Conservation (phyloP, 2,888 invertebrate species). For the Ormyrus nitidulus region DNA sequence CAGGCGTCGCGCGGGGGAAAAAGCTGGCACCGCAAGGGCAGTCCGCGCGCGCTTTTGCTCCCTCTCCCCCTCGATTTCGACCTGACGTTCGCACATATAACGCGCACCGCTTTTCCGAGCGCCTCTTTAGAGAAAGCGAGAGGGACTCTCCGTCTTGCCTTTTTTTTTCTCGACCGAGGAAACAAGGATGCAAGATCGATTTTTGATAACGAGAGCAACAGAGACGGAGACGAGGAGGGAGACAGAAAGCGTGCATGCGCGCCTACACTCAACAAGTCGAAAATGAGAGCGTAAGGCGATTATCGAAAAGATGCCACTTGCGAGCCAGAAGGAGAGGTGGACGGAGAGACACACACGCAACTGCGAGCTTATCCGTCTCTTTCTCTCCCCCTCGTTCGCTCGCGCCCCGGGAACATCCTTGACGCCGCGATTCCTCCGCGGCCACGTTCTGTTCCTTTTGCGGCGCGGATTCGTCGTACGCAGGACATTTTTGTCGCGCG, state of each 20-base stretch:
- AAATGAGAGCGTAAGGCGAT: slow-evolving; percentile 17
- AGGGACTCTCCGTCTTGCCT: not conserved
- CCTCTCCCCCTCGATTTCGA: not conserved
- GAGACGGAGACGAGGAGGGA: not conserved
- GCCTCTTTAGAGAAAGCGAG: not conserved
- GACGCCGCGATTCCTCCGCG: not conserved
- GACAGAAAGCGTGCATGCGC: not conserved
- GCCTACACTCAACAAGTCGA: slow-evolving; percentile 40
- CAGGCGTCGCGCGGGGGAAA: slow-evolving; percentile 10
- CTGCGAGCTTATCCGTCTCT: slow-evolving; percentile 34
- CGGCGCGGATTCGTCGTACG: too few species aligned
- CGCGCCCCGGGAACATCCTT: not conserved
- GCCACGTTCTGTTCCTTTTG: not conserved
- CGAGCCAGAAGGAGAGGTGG: slow-evolving; percentile 12
- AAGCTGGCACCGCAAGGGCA: not conserved
- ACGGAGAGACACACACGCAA: slow-evolving; percentile 10
- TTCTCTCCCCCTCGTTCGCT: not conserved
- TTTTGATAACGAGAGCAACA: not conserved
- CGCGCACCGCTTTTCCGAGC: too few species aligned
- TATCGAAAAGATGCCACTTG: slow-evolving; percentile 34
- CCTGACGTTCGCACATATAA: too few species aligned
- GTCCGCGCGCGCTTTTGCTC: not conserved
- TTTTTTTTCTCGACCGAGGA: too few species aligned
- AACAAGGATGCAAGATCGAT: not conserved
- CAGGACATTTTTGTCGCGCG: too few species aligned